Conservation (phyloP, 1,140 invertebrate genomes). For the Hylaeus anthracinus region DNA sequence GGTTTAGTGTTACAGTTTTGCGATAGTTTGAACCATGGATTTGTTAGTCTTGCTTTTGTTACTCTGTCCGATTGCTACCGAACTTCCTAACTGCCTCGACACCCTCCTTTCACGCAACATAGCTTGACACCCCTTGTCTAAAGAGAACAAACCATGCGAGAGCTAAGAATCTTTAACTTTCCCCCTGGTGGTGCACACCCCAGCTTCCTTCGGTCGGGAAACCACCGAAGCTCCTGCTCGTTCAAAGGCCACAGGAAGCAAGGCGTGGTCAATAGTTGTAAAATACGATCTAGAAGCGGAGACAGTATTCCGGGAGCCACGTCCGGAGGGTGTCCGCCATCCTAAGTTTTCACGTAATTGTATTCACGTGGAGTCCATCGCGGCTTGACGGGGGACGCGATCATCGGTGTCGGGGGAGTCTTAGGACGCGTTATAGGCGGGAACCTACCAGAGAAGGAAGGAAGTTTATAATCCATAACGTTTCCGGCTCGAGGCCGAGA, state of each 20-base stretch:
- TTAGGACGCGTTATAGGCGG: slow-evolving; percentile 27
- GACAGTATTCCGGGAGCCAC: slow-evolving; percentile 15
- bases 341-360: slow-evolving; percentile 58
- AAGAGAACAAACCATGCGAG: not conserved
- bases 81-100: too few species aligned
- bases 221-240: not conserved
- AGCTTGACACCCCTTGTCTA: not conserved
- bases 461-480: slow-evolving; percentile 76
- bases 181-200: not conserved
- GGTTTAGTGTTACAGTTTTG: too few species aligned
- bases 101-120: too few species aligned
- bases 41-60: too few species aligned
- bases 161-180: not conserved
- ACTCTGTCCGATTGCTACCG: too few species aligned
- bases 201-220: slow-evolving; percentile 21
- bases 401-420: slow-evolving; percentile 34
- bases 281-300: slow-evolving; percentile 55
- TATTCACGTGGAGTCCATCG: slow-evolving; percentile 58
- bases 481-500: slow-evolving; percentile 64
- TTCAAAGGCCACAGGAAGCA: not conserved
- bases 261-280: slow-evolving; percentile 47
- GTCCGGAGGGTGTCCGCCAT: slow-evolving; percentile 50
- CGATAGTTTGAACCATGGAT: too few species aligned
- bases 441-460: slow-evolving; percentile 36
- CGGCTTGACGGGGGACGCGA: slow-evolving; percentile 21